Base-by-base conservation (phyloP, 53 echinoderm and acorn worm genomes). In the Hippasteria phrygiana region DNA sequence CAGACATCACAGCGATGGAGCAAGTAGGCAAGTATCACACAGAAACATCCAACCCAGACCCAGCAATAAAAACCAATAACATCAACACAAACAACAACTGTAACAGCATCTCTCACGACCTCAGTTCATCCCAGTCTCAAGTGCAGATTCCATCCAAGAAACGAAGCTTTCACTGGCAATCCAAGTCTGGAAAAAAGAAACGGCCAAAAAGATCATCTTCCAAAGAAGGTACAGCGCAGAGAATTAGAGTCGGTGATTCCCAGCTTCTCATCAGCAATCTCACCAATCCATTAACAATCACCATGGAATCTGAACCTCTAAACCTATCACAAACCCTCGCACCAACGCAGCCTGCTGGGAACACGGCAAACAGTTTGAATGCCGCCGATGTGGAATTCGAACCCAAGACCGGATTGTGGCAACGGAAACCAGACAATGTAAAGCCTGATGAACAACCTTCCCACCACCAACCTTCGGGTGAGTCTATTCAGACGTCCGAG, bases 21-120 rank as follows among this genome's bases (percentile, higher is more conserved):
- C n/a, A n/a, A n/a, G n/a, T 0, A 7, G 50, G 5, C 35, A 37
- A 1, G 18, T 43, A 34, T 14, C 76, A 28, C 28, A 14, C 46
- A 43, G 45, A 9, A 43, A 18, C 47, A 13, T 14, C 29, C 48
- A 48, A 10, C 8, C 2, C 13, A 8, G 28, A n/a, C n/a, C n/a
- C n/a, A n/a, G n/a, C n/a, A n/a, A n/a, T 27, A 34, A 85, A 50
- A 48, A 70, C 5, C 43, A 85, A 70, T 71, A 85, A 85, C 53
- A 85, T 71, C 24, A 85, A 70, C 38, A 45, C 20, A n/a, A 67
- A 64, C 46, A 83, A 83, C 83, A 83, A 66, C 12, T 16, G 13
- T 24, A n/a, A 45, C 38, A 26, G 26, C 27, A 36, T 10, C 27
- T 43, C 27, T 5, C 43, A 42, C 41, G 41, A 62, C 33, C 48